Percentiles rank a stretch among this genome's conserved stretches.
These are phyloP conservation scores for Meleagris gallopavo DNA, from an alignment of 2,113 vertebrate species.

Conservation along the genomic window DNA sequence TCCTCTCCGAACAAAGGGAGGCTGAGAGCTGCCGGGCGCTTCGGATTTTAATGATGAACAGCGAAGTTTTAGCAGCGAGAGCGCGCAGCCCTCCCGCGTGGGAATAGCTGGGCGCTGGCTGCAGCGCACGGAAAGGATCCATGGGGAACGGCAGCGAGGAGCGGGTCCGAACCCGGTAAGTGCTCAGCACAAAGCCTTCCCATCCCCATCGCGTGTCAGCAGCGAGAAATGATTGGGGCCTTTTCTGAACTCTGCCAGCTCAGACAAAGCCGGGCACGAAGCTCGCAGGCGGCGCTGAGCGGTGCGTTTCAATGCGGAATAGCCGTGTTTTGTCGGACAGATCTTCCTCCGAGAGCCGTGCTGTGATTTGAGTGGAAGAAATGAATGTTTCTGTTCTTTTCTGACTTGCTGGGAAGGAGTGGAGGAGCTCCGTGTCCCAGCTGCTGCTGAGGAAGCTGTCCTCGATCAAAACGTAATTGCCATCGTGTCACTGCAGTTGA, in stretches of 20 bases:
- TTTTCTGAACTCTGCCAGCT: neutral
- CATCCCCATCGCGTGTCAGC: neutral
- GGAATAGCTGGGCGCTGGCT: neutral
- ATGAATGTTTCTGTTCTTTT: neutral
- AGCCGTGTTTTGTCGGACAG: neutral
- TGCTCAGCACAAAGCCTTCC: neutral
- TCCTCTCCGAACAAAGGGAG: slow-evolving; percentile 75
- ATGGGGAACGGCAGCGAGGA: slow-evolving; percentile 61
- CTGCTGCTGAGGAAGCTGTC: neutral
- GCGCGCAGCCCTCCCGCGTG: neutral
- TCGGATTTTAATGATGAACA: slow-evolving; percentile 48
- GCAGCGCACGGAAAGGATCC: neutral
- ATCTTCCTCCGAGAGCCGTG: neutral
- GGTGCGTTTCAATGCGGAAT: neutral
- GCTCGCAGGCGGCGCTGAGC: neutral
- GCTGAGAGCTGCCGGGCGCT: slow-evolving; percentile 31
- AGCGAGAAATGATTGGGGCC: neutral
- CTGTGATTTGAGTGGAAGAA: neutral
- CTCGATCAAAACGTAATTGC: accelerated
- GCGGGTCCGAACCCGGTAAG: slow-evolving; percentile 72
- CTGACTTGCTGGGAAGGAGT: neutral
- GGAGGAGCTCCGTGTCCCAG: neutral
- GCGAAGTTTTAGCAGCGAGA: neutral
- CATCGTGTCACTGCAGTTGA: neutral
- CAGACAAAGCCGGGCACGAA: neutral